A percentile compares a stretch with the other conserved stretches of the same genome.
Conservation (phyloP, 2,888 invertebrate species). For the Campopleginae sp. region DNA sequence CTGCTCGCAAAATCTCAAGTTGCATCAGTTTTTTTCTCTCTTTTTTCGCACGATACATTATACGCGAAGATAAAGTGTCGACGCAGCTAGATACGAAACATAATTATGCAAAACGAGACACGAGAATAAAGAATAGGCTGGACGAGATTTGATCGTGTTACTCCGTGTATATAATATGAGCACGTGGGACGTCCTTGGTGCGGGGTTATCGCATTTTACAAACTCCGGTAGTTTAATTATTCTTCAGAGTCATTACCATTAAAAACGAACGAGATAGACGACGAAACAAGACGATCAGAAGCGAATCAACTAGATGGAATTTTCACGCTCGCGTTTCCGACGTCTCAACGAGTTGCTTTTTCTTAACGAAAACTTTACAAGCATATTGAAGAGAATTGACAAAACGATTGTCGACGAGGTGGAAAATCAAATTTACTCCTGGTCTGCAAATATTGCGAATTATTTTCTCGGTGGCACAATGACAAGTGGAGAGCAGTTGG, state of each 20-base stretch:
- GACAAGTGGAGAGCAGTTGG: too few relatives aligned
- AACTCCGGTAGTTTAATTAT: conserved; percentile 45
- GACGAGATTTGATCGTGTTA: conserved; percentile 59
- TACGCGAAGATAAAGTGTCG: conserved; percentile 2
- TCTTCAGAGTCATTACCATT: conserved; percentile 47
- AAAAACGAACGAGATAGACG: conserved; percentile 31
- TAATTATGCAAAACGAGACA: conserved; percentile 43
- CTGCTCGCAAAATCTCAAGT: neutral
- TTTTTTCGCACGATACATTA: conserved; percentile 16
- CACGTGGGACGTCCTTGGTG: conserved; percentile 54
- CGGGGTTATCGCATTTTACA: conserved; percentile 55
- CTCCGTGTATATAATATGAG: conserved; percentile 35
- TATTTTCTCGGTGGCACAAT: conserved; percentile 6
- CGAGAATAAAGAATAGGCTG: conserved; percentile 45
- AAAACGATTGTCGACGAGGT: neutral
- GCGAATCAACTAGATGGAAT: conserved; percentile 10
- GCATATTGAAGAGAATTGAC: neutral
- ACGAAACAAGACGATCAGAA: conserved; percentile 19
- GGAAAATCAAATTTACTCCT: neutral
- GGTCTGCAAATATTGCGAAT: neutral
- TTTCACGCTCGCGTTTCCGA: neutral
- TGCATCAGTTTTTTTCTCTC: neutral
- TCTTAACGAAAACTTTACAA: neutral
- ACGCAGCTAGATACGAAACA: conserved; percentile 2
- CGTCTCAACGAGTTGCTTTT: conserved; percentile 1